A percentile compares a stretch with the other conserved stretches of the same genome.
Conservation (phyloP, 2,888 invertebrate species). For the Fissipunctia ypsillon region DNA sequence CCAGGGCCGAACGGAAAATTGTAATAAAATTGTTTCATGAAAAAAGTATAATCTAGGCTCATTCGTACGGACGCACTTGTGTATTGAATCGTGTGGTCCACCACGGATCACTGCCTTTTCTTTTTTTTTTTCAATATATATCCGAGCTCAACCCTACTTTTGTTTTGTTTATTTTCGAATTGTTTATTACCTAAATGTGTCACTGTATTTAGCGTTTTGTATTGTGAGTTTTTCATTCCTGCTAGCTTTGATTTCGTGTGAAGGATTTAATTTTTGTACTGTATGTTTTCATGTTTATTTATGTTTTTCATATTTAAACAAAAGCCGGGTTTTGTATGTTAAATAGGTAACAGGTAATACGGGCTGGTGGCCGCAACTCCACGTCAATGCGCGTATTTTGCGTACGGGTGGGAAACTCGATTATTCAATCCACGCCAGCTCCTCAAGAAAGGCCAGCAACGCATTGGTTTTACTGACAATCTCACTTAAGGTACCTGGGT, state of each 20-base stretch:
- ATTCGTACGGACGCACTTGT: conserved; percentile 45
- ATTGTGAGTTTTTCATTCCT: conserved; percentile 11
- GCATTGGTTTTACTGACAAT: no score
- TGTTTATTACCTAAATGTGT: conserved; percentile 28
- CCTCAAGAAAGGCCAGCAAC: no score
- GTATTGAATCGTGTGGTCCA: conserved; percentile 51
- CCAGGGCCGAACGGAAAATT: conserved; percentile 34
- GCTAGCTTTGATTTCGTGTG: conserved; percentile 24
- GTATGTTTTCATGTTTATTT: neutral
- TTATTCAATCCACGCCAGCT: no score
- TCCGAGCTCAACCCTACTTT: conserved; percentile 21
- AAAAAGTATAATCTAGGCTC: conserved; percentile 50
- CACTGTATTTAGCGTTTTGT: conserved; percentile 18
- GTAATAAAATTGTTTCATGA: conserved; percentile 43
- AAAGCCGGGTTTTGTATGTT: neutral
- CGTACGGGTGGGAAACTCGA: no score
- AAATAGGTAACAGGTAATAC: no score
- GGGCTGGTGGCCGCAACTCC: no score
- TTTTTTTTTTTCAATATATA: conserved; percentile 49
- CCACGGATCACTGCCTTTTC: conserved; percentile 50
- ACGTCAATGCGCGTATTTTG: no score
- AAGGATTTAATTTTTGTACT: conserved; percentile 15
- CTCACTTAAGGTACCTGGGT: no score
- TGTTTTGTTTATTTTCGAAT: conserved; percentile 19
- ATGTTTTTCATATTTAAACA: neutral